These are phyloP conservation scores for Nettapus auritus DNA, from an alignment of 2,113 vertebrate species.

Conservation along the genomic window DNA sequence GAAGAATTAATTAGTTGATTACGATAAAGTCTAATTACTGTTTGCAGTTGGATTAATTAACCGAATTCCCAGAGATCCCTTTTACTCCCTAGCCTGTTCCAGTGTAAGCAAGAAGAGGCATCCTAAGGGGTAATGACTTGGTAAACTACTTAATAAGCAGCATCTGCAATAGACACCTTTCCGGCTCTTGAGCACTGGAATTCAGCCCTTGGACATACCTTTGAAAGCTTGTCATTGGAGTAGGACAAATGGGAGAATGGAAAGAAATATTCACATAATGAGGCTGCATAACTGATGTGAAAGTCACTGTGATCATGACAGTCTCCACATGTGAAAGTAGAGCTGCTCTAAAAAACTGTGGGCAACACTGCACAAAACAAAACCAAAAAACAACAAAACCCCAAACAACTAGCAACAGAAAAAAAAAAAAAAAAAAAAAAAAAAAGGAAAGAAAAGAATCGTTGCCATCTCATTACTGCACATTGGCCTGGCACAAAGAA, in stretches of 20 bases:
- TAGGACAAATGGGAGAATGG: neutral
- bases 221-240: constrained; percentile 8
- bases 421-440: no score
- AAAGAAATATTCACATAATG: neutral
- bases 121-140: constrained; percentile 54
- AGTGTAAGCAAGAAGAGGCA: constrained; percentile 35
- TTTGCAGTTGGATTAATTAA: constrained; percentile 70
- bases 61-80: constrained; percentile 30
- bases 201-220: neutral
- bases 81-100: constrained; percentile 17
- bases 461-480: neutral
- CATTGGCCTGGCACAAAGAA: neutral
- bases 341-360: neutral
- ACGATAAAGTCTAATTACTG: constrained; percentile 65
- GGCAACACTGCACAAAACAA: neutral
- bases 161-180: constrained; percentile 36
- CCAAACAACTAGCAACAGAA: neutral
- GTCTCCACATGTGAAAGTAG: neutral
- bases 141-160: constrained; percentile 58
- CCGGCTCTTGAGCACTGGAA: constrained; percentile 2
- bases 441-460: neutral
- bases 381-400: no score
- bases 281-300: neutral
- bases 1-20: constrained; percentile 72
- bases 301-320: neutral